Base-by-base conservation (phyloP, 2,113 vertebrate species). In the Sinocyclocheilus maitianheensis region DNA sequence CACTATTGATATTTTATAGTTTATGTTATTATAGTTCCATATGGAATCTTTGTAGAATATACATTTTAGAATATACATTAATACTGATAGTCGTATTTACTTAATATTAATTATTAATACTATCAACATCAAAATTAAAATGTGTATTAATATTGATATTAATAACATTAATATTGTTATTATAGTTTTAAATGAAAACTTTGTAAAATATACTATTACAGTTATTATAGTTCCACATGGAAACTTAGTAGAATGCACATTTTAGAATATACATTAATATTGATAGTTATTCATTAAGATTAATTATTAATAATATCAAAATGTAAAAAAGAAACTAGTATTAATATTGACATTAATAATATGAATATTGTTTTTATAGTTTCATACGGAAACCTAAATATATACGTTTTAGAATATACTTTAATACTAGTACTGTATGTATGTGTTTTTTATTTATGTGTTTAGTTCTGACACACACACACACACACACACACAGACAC, bases 401-500 rank as follows among this genome's bases (percentile, higher is more conserved):
- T 53, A 51, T n/a, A 62, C 1, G 22, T 11, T 62, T 67, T 67
- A 1, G 0, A 37, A 37, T 34, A 18, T 69, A 67, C 63, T 26
- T 26, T 67, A 13, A 30, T 71, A 71, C 9, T 43, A 22, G 13
- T 12, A 22, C 20, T 40, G n/a, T 24, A n/a, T 22, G 4, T 72
- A 22, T 37, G 30, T 2, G 14, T 4, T 51, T 51, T 51, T 8
- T 5, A 40, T 51, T 51, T 51, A 0, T 40, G 34, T 8, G 53
- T 22, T 58, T 58, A 58, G 18, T 20, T 8, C 53, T 55, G 53
- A 55, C 5, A 58, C 43, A 46, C 43, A 10, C 43, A 46, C 43
- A 10, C 43, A 10, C 43, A 46, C 43, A 77, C 37, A 81, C 37
- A 75, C 65, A 81, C 34, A 80, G 58, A 84, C n/a, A 63, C 16